phyloP scores from a whole-genome alignment of 2,797 vertebrate genomes.

The Capromys pilorides region DNA sequence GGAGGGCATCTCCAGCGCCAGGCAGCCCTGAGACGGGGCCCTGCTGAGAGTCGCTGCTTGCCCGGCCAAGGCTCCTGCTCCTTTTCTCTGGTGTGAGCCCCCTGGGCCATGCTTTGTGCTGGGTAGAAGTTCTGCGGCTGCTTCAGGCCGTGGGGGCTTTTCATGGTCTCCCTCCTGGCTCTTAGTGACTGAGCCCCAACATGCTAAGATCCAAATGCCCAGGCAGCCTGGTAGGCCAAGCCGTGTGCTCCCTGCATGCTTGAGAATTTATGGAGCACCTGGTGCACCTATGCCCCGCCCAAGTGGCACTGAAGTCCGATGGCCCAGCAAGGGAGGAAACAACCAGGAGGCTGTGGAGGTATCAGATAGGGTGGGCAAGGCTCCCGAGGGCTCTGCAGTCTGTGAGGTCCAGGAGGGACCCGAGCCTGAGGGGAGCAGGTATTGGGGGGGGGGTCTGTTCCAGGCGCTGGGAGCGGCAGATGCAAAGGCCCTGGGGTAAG shows the following conservation, averaged over 20 bases:
- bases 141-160: background rate
- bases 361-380: background rate
- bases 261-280: background rate
- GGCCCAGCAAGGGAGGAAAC: background rate
- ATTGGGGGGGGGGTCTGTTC: background rate
- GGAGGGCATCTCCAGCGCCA: background rate
- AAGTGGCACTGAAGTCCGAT: background rate
- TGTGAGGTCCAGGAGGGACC: rapidly evolving
- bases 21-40: background rate
- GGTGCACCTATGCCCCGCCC: background rate
- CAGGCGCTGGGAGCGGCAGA: background rate
- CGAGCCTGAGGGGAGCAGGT: background rate
- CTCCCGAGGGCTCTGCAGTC: background rate
- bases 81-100: background rate
- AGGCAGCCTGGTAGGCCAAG: background rate
- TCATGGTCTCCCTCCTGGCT: background rate
- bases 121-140: background rate
- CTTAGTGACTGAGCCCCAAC: background rate
- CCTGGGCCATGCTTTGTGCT: background rate
- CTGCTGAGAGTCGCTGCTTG: background rate
- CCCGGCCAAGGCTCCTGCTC: background rate
- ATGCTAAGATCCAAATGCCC: background rate
- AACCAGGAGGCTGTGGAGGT: background rate
- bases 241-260: rapidly evolving
- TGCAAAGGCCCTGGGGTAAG: conserved; percentile 30